These are phyloP conservation scores for Kradibia gibbosae DNA, from an alignment of 1,140 invertebrate species.

Conservation along the genomic window DNA sequence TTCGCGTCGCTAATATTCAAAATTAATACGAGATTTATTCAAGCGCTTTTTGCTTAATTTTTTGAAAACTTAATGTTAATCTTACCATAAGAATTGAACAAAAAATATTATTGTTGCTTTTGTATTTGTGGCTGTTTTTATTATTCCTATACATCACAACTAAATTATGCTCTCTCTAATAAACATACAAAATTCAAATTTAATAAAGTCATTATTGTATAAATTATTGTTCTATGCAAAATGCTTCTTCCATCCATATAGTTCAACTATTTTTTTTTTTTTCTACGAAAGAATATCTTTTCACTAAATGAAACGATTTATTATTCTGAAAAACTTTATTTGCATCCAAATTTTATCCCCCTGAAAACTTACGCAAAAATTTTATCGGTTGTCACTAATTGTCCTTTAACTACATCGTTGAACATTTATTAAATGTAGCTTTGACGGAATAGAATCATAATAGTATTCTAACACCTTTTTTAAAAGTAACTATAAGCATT, in stretches of 20 bases:
- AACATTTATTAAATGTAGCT: neutral
- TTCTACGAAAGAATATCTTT: too few species aligned
- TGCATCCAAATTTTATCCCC: neutral
- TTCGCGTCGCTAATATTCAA: neutral
- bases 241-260: too few species aligned
- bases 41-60: neutral
- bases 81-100: too few species aligned
- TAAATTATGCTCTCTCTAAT: neutral
- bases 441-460: too few species aligned
- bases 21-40: neutral
- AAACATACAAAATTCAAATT: neutral
- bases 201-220: neutral
- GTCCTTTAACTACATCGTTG: too few species aligned
- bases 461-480: too few species aligned
- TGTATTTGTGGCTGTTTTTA: neutral
- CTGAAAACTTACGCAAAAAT: neutral
- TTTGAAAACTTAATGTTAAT: too few species aligned
- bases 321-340: neutral
- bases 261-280: too few species aligned
- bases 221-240: neutral
- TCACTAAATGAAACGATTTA: neutral
- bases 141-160: neutral
- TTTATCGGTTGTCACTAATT: neutral
- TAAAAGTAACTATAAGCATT: too few species aligned
- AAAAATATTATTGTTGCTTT: too few species aligned